Evolutionary conservation across 2,888 invertebrate genomes (phyloP), one percentile per base, ranked within the genome.

Genomic region (Tenthredo livida): DNA sequence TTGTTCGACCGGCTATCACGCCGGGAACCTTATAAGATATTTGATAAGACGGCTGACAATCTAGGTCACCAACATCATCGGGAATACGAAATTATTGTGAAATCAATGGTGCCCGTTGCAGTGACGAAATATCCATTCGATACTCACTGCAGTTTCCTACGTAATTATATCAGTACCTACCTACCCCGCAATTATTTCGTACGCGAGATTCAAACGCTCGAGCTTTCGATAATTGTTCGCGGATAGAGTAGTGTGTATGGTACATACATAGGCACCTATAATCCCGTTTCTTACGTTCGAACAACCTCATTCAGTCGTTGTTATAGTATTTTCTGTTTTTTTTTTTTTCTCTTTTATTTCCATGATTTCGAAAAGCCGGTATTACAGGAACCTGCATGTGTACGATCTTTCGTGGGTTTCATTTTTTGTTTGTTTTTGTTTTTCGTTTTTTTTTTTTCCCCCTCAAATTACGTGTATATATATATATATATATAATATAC

Each of bases 1-100:
- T 58, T 17, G 0, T n/a, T 73, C n/a, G 72, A 21, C 40, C 15
- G 17, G 61, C 21, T 40, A 50, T 40, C 37, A 15, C 80, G 43
- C 43, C 40, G 10, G 25, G n/a, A n/a, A 77, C 47, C 21, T 6
- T 15, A 43, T 15, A 43, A 40, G 77, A 77, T 54, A 73, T 77
- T 77, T n/a, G 77, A 77, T 77, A 54, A 54, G 77, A 21, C 75
- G 84, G 85, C 73, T 84, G 85, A 86, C 85, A 88, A 91, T 90
- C 88, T 89, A 87, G 90, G 90, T 90, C 90, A 90, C 84, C 84
- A 85, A 43, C 72, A 86, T 86, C 84, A 85, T n/a, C 29, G 29
- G 84, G 85, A 87, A 86, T 88, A 86, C 83, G 37, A 25, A 40
- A 40, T 43, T 61, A 21, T 80, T 80, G 40, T 61, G 80, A 37